Evolutionary conservation across 2,888 invertebrate genomes (phyloP).

Genomic region (Ormyrus pomaceus): DNA sequence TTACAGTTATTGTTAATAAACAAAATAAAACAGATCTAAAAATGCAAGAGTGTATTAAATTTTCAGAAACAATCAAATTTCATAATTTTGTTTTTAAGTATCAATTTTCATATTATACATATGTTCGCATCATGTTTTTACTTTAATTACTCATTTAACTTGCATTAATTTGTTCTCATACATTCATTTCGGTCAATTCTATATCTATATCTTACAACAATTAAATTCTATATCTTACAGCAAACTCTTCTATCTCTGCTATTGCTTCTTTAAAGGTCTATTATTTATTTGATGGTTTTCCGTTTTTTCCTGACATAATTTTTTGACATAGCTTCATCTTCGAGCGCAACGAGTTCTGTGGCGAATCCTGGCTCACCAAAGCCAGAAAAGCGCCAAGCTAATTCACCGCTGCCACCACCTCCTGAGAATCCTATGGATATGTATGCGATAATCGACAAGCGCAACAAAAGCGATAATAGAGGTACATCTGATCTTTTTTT

Average conservation of each 20-base stretch:
- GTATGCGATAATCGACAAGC: constrained; percentile 73
- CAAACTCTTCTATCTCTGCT: constrained; percentile 6
- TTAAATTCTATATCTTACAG: not conserved
- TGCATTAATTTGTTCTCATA: constrained; percentile 5
- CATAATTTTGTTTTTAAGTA: not conserved
- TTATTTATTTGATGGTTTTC: constrained; percentile 13
- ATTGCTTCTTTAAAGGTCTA: constrained; percentile 19
- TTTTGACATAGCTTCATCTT: constrained; percentile 81
- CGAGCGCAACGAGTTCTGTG: constrained; percentile 83
- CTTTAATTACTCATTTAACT: constrained; percentile 2
- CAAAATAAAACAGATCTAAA: constrained; percentile 17
- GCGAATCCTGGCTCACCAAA: constrained; percentile 90
- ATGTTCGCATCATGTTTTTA: not conserved
- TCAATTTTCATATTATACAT: constrained; percentile 41
- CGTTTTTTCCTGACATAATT: constrained; percentile 28
- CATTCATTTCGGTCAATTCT: not conserved
- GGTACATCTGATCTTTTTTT: constrained; percentile 33
- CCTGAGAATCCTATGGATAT: constrained; percentile 79
- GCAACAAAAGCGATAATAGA: constrained; percentile 67
- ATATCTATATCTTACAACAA: not conserved
- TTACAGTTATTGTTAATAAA: constrained; percentile 45
- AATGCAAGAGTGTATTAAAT: constrained; percentile 30
- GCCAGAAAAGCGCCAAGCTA: constrained; percentile 92
- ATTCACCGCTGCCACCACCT: constrained; percentile 91
- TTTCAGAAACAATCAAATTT: constrained; percentile 20